phyloP scores from a whole-genome alignment of 2,113 vertebrate species.

The Petrocephalus microphthalmus region DNA sequence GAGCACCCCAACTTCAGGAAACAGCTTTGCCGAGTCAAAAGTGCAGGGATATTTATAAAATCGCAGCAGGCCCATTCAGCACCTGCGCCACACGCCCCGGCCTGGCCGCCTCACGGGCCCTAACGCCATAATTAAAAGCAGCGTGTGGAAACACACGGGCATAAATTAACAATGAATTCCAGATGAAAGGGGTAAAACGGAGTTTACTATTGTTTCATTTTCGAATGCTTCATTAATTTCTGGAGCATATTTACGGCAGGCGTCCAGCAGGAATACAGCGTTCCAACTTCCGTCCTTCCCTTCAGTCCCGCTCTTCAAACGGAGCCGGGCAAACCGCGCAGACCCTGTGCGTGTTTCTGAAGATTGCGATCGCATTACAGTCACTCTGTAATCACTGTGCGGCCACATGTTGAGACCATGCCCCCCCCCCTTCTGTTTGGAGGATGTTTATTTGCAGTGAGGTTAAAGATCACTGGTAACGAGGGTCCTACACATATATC shows the following conservation, averaged over 20 bases:
- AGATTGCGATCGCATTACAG: constrained; percentile 1
- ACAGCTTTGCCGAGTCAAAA: constrained; percentile 68
- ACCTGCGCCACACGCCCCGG: constrained; percentile 46
- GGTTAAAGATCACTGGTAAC: constrained; percentile 3
- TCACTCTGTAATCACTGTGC: neutral
- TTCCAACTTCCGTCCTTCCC: neutral
- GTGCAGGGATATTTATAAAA: constrained; percentile 69
- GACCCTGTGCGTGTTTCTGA: neutral
- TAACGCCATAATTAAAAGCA: constrained; percentile 56
- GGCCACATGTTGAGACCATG: neutral
- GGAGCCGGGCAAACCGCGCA: neutral
- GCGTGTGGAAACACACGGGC: constrained; percentile 48
- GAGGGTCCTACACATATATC: neutral
- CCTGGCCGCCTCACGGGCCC: constrained; percentile 45
- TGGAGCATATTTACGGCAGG: constrained; percentile 17
- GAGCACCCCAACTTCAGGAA: constrained; percentile 58
- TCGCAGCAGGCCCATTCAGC: constrained; percentile 60
- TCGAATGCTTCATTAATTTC: constrained; percentile 17
- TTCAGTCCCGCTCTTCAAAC: neutral
- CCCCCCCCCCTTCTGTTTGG: neutral
- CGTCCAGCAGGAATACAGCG: neutral
- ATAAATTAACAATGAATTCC: constrained; percentile 53
- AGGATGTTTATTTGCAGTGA: constrained; percentile 1
- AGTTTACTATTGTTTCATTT: constrained; percentile 21
- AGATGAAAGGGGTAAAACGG: constrained; percentile 18